A percentile compares a stretch with the other conserved stretches of the same genome.
phyloP scores from a whole-genome alignment of 1,140 invertebrate genomes.

The Venustaconcha ellipsiformis region DNA sequence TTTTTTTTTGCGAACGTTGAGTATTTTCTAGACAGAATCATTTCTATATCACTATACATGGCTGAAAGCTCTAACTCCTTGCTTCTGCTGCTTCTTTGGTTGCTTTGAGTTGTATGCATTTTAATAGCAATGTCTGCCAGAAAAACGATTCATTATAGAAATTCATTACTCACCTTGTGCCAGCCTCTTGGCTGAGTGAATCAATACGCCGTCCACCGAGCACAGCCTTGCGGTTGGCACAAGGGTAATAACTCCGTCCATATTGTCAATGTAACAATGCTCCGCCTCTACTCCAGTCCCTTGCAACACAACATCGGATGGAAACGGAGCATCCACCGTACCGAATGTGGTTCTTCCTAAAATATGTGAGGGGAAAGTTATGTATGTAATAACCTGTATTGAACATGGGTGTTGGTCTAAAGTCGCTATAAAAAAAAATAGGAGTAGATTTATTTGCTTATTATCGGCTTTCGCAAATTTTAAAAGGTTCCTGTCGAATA shows the following conservation, averaged over 20 bases:
- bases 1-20: too few species aligned
- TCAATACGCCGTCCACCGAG: constrained; percentile 77
- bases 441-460: not conserved
- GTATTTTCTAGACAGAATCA: too few species aligned
- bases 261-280: constrained; percentile 88
- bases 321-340: constrained; percentile 22
- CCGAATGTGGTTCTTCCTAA: constrained; percentile 53
- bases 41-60: too few species aligned
- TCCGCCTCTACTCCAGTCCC: constrained; percentile 84
- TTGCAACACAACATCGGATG: constrained; percentile 83
- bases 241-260: constrained; percentile 82
- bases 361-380: constrained; percentile 6
- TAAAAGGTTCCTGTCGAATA: not conserved
- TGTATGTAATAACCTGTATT: not conserved
- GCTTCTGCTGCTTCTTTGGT: too few species aligned
- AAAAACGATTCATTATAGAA: not conserved
- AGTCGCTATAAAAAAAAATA: not conserved
- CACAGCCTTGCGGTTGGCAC: constrained; percentile 80
- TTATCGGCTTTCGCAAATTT: not conserved
- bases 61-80: too few species aligned
- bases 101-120: too few species aligned
- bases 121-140: not conserved
- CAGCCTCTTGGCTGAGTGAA: constrained; percentile 77
- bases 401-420: not conserved
- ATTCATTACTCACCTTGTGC: constrained; percentile 77